Evolutionary conservation across 2,888 invertebrate species (phyloP).

Genomic region (Alitta virens): DNA sequence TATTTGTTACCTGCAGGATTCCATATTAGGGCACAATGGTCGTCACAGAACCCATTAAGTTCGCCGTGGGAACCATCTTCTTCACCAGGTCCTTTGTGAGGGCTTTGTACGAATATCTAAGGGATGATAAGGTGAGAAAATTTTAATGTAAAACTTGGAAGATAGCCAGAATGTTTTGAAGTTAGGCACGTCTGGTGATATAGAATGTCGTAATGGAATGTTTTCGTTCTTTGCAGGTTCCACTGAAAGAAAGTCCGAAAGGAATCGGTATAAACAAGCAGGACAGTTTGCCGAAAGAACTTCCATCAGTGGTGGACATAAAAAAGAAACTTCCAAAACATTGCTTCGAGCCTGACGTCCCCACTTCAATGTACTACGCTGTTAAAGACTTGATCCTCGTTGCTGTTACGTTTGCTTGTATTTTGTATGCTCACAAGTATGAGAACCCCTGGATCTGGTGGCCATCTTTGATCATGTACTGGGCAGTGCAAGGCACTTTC

Average conservation of each 20-base stretch:
- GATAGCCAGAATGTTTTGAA: neutral
- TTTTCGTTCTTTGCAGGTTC: neutral
- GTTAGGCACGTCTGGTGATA: neutral
- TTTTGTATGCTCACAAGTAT: conserved; percentile 14
- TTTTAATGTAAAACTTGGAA: neutral
- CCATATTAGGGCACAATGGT: conserved; percentile 26
- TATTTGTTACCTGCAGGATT: too few species aligned
- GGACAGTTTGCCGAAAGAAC: conserved; percentile 26
- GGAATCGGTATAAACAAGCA: conserved; percentile 1
- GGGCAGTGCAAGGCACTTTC: conserved; percentile 47
- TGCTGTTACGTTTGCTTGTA: conserved; percentile 24
- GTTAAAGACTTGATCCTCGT: conserved; percentile 40
- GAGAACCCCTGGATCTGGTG: conserved; percentile 19
- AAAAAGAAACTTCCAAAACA: conserved; percentile 40
- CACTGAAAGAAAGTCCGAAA: neutral
- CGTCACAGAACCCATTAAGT: conserved; percentile 26
- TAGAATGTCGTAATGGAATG: too few species aligned
- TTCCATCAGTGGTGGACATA: conserved; percentile 46
- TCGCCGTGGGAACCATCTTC: conserved; percentile 18
- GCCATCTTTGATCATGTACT: conserved; percentile 30
- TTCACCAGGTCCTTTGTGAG: conserved; percentile 24
- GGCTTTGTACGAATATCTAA: conserved; percentile 9
- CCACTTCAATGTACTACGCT: conserved; percentile 42
- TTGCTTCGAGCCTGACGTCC: conserved; percentile 41
- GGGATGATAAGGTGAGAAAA: conserved; percentile 2